A percentile compares a stretch with the other conserved stretches of the same genome.
Conservation (phyloP, 2,797 vertebrate genomes). For the Pangasius sanitwongsei region DNA sequence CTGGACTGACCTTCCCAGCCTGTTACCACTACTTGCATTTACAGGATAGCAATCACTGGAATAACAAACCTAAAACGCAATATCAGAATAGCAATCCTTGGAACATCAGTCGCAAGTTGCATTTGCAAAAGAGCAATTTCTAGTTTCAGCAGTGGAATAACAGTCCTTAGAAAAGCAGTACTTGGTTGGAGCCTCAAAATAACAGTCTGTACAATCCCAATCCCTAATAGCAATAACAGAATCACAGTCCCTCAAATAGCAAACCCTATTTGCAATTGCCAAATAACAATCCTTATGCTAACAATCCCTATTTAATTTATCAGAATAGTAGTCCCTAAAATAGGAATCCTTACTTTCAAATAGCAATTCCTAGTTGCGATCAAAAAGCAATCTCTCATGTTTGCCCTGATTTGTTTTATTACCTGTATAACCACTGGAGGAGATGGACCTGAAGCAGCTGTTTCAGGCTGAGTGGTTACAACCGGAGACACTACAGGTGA, state of each 20-base stretch:
- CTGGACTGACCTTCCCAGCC: neutral
- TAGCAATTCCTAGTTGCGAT: neutral
- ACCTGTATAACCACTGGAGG: conserved; percentile 59
- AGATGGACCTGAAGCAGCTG: conserved; percentile 16
- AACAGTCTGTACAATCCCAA: neutral
- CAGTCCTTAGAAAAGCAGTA: neutral
- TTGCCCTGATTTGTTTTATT: neutral
- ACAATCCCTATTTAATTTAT: neutral
- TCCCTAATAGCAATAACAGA: neutral
- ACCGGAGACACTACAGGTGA: neutral
- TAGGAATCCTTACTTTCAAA: neutral
- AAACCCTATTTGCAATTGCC: neutral
- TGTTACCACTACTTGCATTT: neutral
- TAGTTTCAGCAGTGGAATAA: neutral
- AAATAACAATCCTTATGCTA: neutral
- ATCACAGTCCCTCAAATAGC: neutral
- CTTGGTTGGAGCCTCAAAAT: neutral
- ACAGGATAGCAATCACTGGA: neutral
- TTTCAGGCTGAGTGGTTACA: conserved; percentile 59
- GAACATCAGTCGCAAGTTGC: neutral
- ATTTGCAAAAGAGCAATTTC: neutral
- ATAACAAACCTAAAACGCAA: neutral
- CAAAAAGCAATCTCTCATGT: neutral
- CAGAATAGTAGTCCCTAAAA: neutral
- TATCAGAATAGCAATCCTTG: neutral